Conservation (phyloP, 2,113 vertebrate species). For the Poecilia latipinna region DNA sequence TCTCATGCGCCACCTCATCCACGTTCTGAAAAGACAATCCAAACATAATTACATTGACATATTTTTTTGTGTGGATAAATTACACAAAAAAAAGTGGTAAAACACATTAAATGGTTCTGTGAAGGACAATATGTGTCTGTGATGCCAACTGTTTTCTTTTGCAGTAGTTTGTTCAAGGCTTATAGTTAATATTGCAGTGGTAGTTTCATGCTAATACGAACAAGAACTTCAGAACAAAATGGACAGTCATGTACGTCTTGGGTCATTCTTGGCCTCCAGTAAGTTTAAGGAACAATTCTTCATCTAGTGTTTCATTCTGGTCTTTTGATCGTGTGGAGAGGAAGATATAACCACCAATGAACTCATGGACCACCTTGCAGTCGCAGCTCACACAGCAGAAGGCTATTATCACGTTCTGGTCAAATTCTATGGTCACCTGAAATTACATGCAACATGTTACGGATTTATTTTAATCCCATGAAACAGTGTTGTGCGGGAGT, state of each 20-base stretch:
- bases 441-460: conserved; percentile 33
- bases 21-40: conserved; percentile 19
- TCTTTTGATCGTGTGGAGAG: conserved; percentile 96
- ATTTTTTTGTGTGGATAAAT: conserved; percentile 1
- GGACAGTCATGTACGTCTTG: background rate
- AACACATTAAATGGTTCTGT: conserved; percentile 3
- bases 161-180: background rate
- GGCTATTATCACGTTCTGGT: conserved; percentile 89
- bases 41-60: conserved; percentile 51
- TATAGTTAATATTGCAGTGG: conserved; percentile 27
- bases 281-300: conserved; percentile 97
- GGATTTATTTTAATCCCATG: background rate
- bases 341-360: conserved; percentile 98
- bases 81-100: background rate
- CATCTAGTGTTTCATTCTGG: conserved; percentile 95
- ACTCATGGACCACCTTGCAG: conserved; percentile 96
- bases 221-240: background rate
- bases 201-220: background rate
- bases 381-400: conserved; percentile 92
- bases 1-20: conserved; percentile 24
- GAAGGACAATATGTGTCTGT: conserved; percentile 7
- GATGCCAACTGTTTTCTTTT: background rate
- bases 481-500: background rate
- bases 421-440: conserved; percentile 95
- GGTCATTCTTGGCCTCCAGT: conserved; percentile 93